Conservation (phyloP, 2,888 invertebrate species). For the Plebejus argus region DNA sequence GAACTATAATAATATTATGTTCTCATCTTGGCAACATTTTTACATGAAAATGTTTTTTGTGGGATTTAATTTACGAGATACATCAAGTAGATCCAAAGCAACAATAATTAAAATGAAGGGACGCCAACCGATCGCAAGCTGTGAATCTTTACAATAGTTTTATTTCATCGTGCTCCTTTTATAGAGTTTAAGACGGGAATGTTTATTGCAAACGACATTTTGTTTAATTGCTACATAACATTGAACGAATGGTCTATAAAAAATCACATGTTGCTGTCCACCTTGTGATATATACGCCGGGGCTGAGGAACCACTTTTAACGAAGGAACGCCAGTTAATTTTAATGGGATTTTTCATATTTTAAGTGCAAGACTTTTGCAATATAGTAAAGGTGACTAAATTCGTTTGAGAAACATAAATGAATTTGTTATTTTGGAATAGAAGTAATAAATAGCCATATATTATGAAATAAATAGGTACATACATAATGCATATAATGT, state of each 20-base stretch:
- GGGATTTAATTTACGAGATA: too few relatives aligned
- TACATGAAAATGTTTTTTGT: too few relatives aligned
- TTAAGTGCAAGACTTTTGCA: neutral
- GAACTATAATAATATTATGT: too few relatives aligned
- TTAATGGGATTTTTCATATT: constrained; percentile 17
- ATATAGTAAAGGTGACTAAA: neutral
- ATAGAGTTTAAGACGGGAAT: constrained; percentile 47
- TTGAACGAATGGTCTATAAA: constrained; percentile 38
- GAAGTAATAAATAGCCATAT: too few relatives aligned
- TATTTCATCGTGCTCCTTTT: constrained; percentile 37
- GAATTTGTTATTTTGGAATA: neutral
- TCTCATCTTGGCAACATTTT: too few relatives aligned
- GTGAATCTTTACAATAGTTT: constrained; percentile 33
- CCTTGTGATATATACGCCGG: constrained; percentile 18
- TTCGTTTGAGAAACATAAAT: neutral
- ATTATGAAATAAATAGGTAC: too few relatives aligned
- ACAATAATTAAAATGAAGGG: constrained; percentile 20
- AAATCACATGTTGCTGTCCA: constrained; percentile 37
- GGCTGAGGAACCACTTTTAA: constrained; percentile 12
- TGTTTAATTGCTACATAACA: constrained; percentile 55
- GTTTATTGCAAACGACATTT: constrained; percentile 51
- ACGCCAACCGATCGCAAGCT: constrained; percentile 31
- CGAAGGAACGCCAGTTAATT: constrained; percentile 14
- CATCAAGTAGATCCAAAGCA: neutral
- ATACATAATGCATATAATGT: neutral